Evolutionary conservation across 2,797 vertebrate genomes (phyloP).

Genomic region (Xenopus petersii): DNA sequence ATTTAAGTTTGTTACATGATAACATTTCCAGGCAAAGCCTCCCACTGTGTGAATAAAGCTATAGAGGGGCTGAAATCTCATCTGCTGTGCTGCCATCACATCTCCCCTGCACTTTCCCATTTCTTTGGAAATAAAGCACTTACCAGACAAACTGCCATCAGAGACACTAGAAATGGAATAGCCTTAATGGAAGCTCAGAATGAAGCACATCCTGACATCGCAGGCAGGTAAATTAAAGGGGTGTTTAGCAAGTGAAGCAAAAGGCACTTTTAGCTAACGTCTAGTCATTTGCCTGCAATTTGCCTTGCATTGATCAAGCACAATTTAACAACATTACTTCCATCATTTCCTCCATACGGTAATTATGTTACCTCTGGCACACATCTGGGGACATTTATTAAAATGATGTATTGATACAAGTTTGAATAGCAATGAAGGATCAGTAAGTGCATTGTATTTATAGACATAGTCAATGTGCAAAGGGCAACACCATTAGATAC

Average conservation of each 20-base stretch:
- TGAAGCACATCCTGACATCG: conserved; percentile 26
- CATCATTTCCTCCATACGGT: conserved; percentile 25
- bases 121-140: conserved; percentile 37
- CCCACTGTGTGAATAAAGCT: conserved; percentile 38
- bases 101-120: conserved; percentile 19
- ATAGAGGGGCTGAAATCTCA: conserved; percentile 36
- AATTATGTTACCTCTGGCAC: conserved; percentile 3
- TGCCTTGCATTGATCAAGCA: conserved; percentile 38
- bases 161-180: conserved; percentile 12
- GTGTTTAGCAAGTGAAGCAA: conserved; percentile 29
- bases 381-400: conserved; percentile 20
- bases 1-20: conserved; percentile 46
- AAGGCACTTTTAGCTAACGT: conserved; percentile 32
- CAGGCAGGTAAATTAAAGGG: conserved; percentile 37
- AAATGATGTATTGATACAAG: conserved; percentile 23
- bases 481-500: background rate
- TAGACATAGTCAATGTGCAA: background rate
- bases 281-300: conserved; percentile 41
- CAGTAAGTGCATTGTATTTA: conserved; percentile 15
- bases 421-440: conserved; percentile 12
- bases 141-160: conserved; percentile 29
- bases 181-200: conserved; percentile 28
- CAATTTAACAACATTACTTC: conserved; percentile 41
- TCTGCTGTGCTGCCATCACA: conserved; percentile 26
- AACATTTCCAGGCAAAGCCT: conserved; percentile 40